These are phyloP conservation scores for Lichenostomus cassidix DNA, from an alignment of 2,113 vertebrate genomes.

Conservation along the genomic window DNA sequence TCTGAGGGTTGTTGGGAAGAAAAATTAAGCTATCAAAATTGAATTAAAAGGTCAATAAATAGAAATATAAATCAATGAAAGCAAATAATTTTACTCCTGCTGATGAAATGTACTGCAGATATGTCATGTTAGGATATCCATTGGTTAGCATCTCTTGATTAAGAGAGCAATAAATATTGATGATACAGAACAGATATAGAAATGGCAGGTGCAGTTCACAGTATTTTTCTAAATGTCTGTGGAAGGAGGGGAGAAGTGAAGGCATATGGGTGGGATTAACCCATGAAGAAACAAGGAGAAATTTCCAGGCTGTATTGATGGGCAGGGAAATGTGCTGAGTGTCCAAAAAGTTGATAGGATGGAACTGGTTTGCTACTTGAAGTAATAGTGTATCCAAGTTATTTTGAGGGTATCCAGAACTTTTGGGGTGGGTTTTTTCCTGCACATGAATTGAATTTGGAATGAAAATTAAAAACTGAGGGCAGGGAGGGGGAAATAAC, in stretches of 20 bases:
- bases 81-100: not conserved
- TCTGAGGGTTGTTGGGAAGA: slow-evolving; percentile 22
- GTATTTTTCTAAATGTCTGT: not conserved
- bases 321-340: not conserved
- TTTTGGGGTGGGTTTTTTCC: not conserved
- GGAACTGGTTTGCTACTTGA: not conserved
- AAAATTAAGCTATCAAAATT: slow-evolving; percentile 43
- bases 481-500: not conserved
- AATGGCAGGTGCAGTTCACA: not conserved
- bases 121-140: not conserved
- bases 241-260: not conserved
- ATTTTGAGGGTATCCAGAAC: not conserved
- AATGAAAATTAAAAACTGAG: not conserved
- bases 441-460: not conserved
- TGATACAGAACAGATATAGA: not conserved
- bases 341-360: not conserved
- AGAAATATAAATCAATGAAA: slow-evolving; percentile 35
- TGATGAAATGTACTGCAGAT: not conserved
- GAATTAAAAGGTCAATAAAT: slow-evolving; percentile 57
- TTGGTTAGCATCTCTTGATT: not conserved
- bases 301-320: not conserved
- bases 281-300: not conserved
- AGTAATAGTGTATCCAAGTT: not conserved
- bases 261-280: not conserved
- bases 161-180: slow-evolving; percentile 21